A percentile compares a stretch with the other conserved stretches of the same genome.
These are phyloP conservation scores for Ophiothrix spiculata DNA, from an alignment of 35 echinoderm and acorn worm genomes.

Conservation along the genomic window DNA sequence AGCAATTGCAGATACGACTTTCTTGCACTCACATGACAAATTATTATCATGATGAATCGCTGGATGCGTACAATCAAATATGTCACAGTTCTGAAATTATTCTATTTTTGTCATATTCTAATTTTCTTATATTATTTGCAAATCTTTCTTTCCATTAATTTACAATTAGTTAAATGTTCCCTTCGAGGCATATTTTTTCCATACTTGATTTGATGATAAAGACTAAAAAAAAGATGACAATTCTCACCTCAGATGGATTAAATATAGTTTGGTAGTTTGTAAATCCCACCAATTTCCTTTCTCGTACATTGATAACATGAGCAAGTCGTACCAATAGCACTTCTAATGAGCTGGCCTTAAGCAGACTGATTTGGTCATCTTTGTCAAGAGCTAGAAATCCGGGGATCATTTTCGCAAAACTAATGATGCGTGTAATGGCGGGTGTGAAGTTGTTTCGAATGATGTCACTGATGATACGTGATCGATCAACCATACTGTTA, in stretches of 20 bases:
- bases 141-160: too few relatives aligned
- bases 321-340: conserved; percentile 85
- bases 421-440: conserved; percentile 90
- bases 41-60: too few relatives aligned
- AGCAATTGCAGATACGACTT: too few relatives aligned
- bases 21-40: too few relatives aligned
- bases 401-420: conserved; percentile 91
- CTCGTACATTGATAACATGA: conserved; percentile 53
- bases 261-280: background rate
- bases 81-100: too few relatives aligned
- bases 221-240: too few relatives aligned
- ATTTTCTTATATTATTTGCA: too few relatives aligned
- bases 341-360: conserved; percentile 79
- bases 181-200: too few relatives aligned
- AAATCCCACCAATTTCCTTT: conserved; percentile 33
- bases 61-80: too few relatives aligned
- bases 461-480: conserved; percentile 67
- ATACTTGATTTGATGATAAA: too few relatives aligned
- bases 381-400: conserved; percentile 84
- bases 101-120: too few relatives aligned
- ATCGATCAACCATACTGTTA: conserved; percentile 25
- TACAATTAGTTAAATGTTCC: too few relatives aligned
- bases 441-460: conserved; percentile 86
- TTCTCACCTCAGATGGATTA: background rate
- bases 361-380: conserved; percentile 83